These are phyloP conservation scores for Megaustenia siamemsis DNA, from an alignment of 2,888 invertebrate species.

Conservation along the genomic window DNA sequence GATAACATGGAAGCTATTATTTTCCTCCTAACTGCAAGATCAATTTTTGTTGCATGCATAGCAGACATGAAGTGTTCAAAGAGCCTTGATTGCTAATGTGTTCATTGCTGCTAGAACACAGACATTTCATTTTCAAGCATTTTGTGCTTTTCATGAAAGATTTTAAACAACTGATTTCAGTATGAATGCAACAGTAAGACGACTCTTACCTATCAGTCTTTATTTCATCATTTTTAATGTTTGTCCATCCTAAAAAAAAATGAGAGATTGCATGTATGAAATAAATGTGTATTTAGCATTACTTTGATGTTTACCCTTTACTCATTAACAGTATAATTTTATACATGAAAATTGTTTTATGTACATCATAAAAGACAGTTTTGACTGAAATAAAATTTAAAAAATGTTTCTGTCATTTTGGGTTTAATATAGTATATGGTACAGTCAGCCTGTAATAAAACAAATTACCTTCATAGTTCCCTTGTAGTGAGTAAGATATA, in stretches of 20 bases:
- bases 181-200: background rate
- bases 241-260: background rate
- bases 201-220: background rate
- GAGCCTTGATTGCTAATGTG: background rate
- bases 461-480: too few species aligned
- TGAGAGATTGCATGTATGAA: background rate
- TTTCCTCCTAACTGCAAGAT: too few species aligned
- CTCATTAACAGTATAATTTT: background rate
- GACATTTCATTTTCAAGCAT: background rate
- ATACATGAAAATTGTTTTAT: background rate
- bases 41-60: background rate
- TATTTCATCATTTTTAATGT: background rate
- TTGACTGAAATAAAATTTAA: background rate
- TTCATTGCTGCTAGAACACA: background rate
- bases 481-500: background rate
- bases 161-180: background rate
- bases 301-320: background rate
- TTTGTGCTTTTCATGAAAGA: background rate
- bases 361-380: background rate
- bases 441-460: background rate
- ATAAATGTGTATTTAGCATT: background rate
- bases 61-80: background rate
- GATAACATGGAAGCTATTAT: constrained; percentile 82
- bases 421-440: background rate
- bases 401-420: background rate